A percentile compares a stretch with the other conserved stretches of the same genome.
phyloP scores from a whole-genome alignment of 2,888 invertebrate species.

The Thereva nobilitata region DNA sequence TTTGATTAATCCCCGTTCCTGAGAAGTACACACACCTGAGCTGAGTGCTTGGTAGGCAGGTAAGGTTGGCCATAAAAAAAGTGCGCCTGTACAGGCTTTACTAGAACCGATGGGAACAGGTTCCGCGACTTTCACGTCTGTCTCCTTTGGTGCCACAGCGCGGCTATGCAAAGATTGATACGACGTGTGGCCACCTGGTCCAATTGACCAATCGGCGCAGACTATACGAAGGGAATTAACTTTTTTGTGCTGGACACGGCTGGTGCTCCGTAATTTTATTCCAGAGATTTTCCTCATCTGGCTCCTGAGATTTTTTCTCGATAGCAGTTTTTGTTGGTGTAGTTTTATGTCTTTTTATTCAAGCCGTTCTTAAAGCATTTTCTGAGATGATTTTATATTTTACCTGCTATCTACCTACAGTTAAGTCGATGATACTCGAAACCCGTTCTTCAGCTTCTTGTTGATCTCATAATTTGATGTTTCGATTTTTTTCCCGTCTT shows the following conservation, averaged over 20 bases:
- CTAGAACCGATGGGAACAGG: constrained; percentile 29
- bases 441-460: constrained; percentile 35
- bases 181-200: constrained; percentile 55
- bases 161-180: constrained; percentile 70
- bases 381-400: constrained; percentile 34
- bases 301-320: constrained; percentile 33
- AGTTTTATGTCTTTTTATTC: constrained; percentile 26
- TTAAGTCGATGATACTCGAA: constrained; percentile 29
- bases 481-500: not conserved
- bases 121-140: constrained; percentile 33
- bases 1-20: constrained; percentile 27
- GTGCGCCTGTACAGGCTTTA: constrained; percentile 12
- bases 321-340: constrained; percentile 25
- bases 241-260: constrained; percentile 33
- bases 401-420: constrained; percentile 34
- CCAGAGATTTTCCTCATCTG: constrained; percentile 32
- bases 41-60: constrained; percentile 12
- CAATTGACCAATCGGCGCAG: constrained; percentile 52
- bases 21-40: not conserved
- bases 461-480: constrained; percentile 33
- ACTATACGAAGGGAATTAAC: constrained; percentile 50
- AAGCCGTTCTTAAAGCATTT: constrained; percentile 29
- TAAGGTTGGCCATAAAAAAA: constrained; percentile 22
- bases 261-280: constrained; percentile 35
- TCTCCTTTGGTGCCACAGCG: constrained; percentile 74